A percentile compares a stretch with the other conserved stretches of the same genome.
phyloP scores from a whole-genome alignment of 2,113 vertebrate genomes.

The Centropus unirufus region DNA sequence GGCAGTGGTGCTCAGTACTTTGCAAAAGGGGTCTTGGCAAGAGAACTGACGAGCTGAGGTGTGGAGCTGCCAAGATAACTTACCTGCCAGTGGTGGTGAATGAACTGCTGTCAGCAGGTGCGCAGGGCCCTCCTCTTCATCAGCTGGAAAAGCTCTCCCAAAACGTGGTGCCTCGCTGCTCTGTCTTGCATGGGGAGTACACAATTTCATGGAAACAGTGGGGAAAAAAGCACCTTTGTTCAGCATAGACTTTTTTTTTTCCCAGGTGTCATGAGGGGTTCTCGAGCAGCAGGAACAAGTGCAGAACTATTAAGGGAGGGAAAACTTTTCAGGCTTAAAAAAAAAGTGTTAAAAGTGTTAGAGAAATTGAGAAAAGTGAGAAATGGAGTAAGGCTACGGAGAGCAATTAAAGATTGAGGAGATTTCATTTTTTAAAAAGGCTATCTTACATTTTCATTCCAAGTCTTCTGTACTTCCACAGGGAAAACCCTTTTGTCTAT shows the following conservation, averaged over 20 bases:
- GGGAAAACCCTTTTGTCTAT: constrained; percentile 1
- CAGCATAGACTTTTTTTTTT: not conserved
- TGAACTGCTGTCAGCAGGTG: constrained; percentile 36
- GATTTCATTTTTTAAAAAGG: not conserved
- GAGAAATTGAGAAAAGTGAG: not conserved
- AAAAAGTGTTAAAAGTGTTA: not conserved
- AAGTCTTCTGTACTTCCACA: not conserved
- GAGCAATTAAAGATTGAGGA: not conserved
- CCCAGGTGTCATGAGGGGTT: not conserved
- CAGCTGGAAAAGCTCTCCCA: not conserved
- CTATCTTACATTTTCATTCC: constrained; percentile 2
- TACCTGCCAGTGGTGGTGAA: not conserved
- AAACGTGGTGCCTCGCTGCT: not conserved
- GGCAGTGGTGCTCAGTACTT: not conserved
- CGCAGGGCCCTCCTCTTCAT: not conserved
- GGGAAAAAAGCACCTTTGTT: not conserved
- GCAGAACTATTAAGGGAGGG: not conserved
- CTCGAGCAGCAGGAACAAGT: not conserved
- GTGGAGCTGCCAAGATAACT: constrained; percentile 18
- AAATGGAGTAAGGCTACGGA: not conserved
- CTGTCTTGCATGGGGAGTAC: not conserved
- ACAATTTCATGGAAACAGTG: not conserved
- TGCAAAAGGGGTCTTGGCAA: constrained; percentile 18
- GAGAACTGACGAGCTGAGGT: not conserved
- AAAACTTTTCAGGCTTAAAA: not conserved